phyloP scores from a whole-genome alignment of 2,888 invertebrate genomes.

The Drepanosiphum platanoidis region DNA sequence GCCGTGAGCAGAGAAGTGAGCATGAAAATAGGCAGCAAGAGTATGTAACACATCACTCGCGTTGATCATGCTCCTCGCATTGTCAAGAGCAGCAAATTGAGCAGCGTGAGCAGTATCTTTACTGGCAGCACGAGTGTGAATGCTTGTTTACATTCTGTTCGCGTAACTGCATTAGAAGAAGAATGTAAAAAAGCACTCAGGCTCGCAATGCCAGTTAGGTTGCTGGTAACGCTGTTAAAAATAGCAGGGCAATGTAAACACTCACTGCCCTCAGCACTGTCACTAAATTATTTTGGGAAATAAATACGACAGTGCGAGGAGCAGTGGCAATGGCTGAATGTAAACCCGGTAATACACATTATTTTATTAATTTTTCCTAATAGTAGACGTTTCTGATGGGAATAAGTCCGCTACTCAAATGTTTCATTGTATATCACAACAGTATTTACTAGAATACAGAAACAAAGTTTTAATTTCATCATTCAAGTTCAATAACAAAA shows the following conservation, averaged over 20 bases:
- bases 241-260: not conserved
- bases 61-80: not conserved
- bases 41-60: not conserved
- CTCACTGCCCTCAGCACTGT: not conserved
- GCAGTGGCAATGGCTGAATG: conserved; percentile 8
- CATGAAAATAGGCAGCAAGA: not conserved
- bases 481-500: too few species aligned
- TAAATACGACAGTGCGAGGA: not conserved
- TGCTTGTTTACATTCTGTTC: too few species aligned
- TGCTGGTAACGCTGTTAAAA: not conserved
- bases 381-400: too few species aligned
- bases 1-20: not conserved
- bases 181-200: too few species aligned
- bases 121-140: too few species aligned
- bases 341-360: not conserved
- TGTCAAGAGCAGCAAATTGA: not conserved
- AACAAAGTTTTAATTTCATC: too few species aligned
- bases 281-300: not conserved
- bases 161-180: too few species aligned
- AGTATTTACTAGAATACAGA: too few species aligned
- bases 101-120: too few species aligned
- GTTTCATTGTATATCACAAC: too few species aligned
- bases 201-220: not conserved
- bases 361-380: too few species aligned
- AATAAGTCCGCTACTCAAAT: too few species aligned